Conservation (phyloP, 2,888 invertebrate species). For the Pandemis corylana region DNA sequence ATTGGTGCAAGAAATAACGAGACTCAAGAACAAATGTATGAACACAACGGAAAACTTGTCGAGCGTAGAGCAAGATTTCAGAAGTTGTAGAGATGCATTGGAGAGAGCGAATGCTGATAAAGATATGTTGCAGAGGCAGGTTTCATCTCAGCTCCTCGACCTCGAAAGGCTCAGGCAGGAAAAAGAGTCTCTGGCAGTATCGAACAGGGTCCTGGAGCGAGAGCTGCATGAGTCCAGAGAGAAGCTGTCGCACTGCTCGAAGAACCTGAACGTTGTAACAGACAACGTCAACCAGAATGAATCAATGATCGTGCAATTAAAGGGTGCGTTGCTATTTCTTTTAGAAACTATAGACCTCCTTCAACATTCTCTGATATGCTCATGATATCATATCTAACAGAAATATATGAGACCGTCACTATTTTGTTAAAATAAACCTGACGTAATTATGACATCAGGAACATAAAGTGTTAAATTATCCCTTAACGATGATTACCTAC, state of each 20-base stretch:
- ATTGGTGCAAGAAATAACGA: conserved; percentile 89
- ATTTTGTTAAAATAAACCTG: too few relatives aligned
- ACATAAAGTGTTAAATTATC: too few relatives aligned
- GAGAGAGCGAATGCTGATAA: conserved; percentile 88
- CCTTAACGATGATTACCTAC: not conserved
- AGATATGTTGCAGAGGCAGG: conserved; percentile 90
- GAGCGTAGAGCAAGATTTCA: conserved; percentile 87
- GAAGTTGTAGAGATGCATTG: conserved; percentile 87
- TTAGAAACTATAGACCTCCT: too few relatives aligned
- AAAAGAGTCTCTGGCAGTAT: conserved; percentile 90
- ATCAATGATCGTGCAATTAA: conserved; percentile 87
- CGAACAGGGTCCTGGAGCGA: conserved; percentile 89
- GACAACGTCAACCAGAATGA: conserved; percentile 89
- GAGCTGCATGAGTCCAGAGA: conserved; percentile 89
- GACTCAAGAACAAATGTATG: conserved; percentile 86
- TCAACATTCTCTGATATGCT: too few relatives aligned
- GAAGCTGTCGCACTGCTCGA: conserved; percentile 86
- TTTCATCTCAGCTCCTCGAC: conserved; percentile 89
- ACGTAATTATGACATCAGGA: too few relatives aligned
- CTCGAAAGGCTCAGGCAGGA: conserved; percentile 90
- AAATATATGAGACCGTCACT: too few relatives aligned
- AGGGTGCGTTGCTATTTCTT: conserved; percentile 77
- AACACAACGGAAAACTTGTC: conserved; percentile 86
- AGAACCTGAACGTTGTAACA: conserved; percentile 87
- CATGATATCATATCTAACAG: too few relatives aligned